A percentile compares a stretch with the other conserved stretches of the same genome.
These are phyloP conservation scores for Thalassaphorura encarpata DNA, from an alignment of 1,140 invertebrate species.

Conservation along the genomic window DNA sequence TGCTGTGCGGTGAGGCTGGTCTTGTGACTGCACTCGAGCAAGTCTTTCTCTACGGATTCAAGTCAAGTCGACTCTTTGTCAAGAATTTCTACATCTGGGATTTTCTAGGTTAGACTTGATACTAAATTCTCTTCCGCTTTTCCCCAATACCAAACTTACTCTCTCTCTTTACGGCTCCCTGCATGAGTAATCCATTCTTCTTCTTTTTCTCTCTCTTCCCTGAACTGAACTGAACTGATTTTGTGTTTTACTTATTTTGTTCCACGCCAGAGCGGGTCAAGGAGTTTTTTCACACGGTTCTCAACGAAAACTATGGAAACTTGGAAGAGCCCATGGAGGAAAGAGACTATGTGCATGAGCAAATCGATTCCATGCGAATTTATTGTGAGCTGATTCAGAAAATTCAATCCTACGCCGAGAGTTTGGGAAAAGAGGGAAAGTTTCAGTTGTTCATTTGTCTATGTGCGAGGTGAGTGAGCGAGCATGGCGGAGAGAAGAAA, in stretches of 20 bases:
- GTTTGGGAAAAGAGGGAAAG: constrained; percentile 94
- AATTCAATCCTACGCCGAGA: constrained; percentile 70
- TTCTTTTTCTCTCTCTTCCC: not conserved
- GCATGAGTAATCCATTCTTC: not conserved
- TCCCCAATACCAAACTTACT: not conserved
- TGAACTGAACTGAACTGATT: not conserved
- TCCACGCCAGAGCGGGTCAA: constrained; percentile 77
- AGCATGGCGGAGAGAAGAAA: too few relatives aligned
- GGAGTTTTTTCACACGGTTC: constrained; percentile 60
- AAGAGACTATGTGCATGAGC: constrained; percentile 38
- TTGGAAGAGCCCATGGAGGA: constrained; percentile 40
- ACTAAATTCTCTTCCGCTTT: not conserved
- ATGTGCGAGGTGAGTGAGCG: constrained; percentile 59
- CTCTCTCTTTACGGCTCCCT: not conserved
- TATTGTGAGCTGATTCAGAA: constrained; percentile 71
- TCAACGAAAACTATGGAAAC: constrained; percentile 37
- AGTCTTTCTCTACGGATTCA: constrained; percentile 87
- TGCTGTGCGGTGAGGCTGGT: constrained; percentile 89
- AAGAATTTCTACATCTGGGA: constrained; percentile 97
- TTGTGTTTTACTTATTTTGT: constrained; percentile 35
- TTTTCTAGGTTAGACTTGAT: constrained; percentile 66
- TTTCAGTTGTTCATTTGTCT: constrained; percentile 95
- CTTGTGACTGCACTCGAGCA: constrained; percentile 86
- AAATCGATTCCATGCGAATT: constrained; percentile 50
- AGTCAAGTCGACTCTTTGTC: constrained; percentile 81